These are phyloP conservation scores for Bombus balteatus DNA, from an alignment of 1,140 invertebrate species.

Conservation along the genomic window DNA sequence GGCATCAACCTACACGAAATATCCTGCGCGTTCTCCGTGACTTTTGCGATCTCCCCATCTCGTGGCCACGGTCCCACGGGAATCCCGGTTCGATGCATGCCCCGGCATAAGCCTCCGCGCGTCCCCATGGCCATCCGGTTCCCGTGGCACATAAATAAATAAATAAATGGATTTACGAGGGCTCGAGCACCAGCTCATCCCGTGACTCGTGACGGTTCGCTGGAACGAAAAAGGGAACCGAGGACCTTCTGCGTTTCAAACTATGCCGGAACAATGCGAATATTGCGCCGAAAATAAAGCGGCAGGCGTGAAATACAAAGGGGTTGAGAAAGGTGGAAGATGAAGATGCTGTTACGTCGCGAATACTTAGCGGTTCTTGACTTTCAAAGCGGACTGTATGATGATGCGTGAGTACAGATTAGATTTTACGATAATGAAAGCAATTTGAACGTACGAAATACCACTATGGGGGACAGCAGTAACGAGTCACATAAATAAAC, in stretches of 20 bases:
- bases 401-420: no score
- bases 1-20: conserved; percentile 31
- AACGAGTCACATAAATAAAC: no score
- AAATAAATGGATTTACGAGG: conserved; percentile 80
- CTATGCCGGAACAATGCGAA: conserved; percentile 60
- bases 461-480: no score
- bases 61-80: conserved; percentile 60
- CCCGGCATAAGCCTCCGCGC: conserved; percentile 57
- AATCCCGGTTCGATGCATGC: conserved; percentile 67
- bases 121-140: conserved; percentile 51
- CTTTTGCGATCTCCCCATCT: conserved; percentile 69
- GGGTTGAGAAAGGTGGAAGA: neutral
- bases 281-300: conserved; percentile 52
- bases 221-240: conserved; percentile 3
- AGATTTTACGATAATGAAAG: no score
- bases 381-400: no score
- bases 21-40: conserved; percentile 65
- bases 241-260: conserved; percentile 2
- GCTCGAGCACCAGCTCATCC: conserved; percentile 43
- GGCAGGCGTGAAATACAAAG: neutral
- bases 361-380: no score
- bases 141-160: conserved; percentile 79
- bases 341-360: no score
- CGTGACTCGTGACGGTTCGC: conserved; percentile 51
- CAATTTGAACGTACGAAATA: no score